Conservation (phyloP, 1,140 invertebrate genomes). For the Laodelphax striatellus region DNA sequence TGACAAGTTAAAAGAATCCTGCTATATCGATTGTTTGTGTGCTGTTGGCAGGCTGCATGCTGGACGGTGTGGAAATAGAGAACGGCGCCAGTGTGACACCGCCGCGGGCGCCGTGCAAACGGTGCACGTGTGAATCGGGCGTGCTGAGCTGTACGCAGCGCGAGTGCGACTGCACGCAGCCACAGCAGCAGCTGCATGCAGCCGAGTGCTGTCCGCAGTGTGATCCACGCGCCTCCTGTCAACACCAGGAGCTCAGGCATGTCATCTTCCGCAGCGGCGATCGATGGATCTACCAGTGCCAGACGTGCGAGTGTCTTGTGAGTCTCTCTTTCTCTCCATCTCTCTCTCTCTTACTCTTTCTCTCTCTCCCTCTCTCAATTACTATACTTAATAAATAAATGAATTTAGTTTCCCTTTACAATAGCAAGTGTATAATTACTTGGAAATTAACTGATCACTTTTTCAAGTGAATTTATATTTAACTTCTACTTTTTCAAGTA, state of each 20-base stretch:
- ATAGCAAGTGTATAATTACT: too few species aligned
- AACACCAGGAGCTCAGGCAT: slow-evolving; percentile 63
- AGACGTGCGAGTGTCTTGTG: slow-evolving; percentile 80
- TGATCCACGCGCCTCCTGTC: slow-evolving; percentile 53
- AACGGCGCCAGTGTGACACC: slow-evolving; percentile 41
- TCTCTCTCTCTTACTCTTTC: too few species aligned
- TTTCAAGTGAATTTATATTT: too few species aligned
- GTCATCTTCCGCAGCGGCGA: slow-evolving; percentile 66
- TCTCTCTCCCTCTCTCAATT: too few species aligned
- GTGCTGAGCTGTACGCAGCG: slow-evolving; percentile 46
- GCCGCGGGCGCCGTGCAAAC: slow-evolving; percentile 41
- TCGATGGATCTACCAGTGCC: slow-evolving; percentile 79
- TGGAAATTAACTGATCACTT: too few species aligned
- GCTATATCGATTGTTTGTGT: too few species aligned
- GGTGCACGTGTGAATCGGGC: slow-evolving; percentile 48
- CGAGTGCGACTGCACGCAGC: slow-evolving; percentile 45
- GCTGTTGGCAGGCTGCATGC: slow-evolving; percentile 42
- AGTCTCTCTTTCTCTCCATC: slow-evolving; percentile 25
- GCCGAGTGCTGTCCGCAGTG: slow-evolving; percentile 64
- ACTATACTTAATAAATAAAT: too few species aligned
- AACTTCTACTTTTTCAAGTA: too few species aligned
- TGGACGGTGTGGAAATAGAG: slow-evolving; percentile 41
- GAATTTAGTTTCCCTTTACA: too few species aligned
- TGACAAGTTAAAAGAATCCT: too few species aligned
- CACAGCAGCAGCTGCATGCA: slow-evolving; percentile 21